A percentile compares a stretch with the other conserved stretches of the same genome.
phyloP scores from a whole-genome alignment of 64 coral and sea anemone genomes.

The Platygyra sinensis region DNA sequence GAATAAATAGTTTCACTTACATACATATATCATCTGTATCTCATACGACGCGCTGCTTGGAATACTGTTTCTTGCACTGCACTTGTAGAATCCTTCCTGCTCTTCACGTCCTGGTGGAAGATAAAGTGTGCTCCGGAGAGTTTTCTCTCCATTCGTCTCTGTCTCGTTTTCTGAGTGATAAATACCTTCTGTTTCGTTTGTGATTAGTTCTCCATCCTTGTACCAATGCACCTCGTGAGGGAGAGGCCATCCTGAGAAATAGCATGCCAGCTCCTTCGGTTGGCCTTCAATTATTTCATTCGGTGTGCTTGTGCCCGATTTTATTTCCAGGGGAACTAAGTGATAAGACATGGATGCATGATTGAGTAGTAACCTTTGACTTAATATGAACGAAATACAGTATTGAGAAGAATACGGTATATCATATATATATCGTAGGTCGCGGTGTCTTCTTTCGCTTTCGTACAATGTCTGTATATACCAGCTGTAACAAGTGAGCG shows the following conservation, averaged over 20 bases:
- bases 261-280: too few species aligned
- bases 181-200: too few species aligned
- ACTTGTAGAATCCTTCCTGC: neutral
- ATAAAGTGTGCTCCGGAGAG: too few species aligned
- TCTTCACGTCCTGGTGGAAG: neutral
- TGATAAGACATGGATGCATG: neutral
- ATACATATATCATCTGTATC: neutral
- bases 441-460: too few species aligned
- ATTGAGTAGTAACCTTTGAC: neutral
- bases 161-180: neutral
- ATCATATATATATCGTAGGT: too few species aligned
- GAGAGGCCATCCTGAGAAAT: too few species aligned
- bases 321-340: neutral
- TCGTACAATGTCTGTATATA: too few species aligned
- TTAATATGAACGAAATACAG: neutral
- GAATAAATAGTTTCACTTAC: neutral
- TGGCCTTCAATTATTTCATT: neutral
- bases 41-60: neutral
- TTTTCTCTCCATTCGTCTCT: too few species aligned
- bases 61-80: neutral
- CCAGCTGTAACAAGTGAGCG: too few species aligned
- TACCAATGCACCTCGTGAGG: too few species aligned
- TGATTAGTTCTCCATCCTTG: too few species aligned
- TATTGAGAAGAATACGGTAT: too few species aligned
- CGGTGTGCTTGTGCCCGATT: neutral